These are phyloP conservation scores for Neostethus bicornis DNA, from an alignment of 2,797 vertebrate species.

Conservation along the genomic window DNA sequence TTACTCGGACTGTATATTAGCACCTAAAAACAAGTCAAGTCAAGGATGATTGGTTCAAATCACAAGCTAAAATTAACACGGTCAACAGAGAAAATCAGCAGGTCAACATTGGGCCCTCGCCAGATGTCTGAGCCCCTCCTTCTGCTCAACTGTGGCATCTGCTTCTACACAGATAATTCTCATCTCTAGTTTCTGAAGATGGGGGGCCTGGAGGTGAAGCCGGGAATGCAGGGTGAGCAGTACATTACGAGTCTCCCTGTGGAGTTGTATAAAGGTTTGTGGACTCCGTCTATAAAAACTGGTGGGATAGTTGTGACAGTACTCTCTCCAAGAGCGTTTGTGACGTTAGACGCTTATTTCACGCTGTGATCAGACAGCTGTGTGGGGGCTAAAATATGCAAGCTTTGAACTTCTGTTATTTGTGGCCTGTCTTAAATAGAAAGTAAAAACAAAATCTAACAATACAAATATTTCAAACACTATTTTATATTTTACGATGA, in stretches of 20 bases:
- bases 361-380: background rate
- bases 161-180: background rate
- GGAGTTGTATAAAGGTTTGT: background rate
- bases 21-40: slow-evolving; percentile 62
- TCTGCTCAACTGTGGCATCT: background rate
- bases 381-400: background rate
- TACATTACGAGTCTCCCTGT: background rate
- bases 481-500: background rate
- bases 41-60: slow-evolving; percentile 55
- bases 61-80: slow-evolving; percentile 1
- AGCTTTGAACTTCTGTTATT: background rate
- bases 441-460: background rate
- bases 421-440: background rate
- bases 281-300: background rate
- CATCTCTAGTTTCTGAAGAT: background rate
- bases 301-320: background rate
- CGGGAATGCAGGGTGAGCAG: background rate
- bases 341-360: background rate
- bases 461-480: background rate
- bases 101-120: background rate
- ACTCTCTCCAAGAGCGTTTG: background rate
- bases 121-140: background rate
- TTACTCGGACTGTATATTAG: slow-evolving; percentile 75
- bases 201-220: background rate
- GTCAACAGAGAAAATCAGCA: slow-evolving; percentile 5